Evolutionary conservation across 2,113 vertebrate genomes (phyloP), one percentile per base, ranked within the genome.

Genomic region (Tachysurus vachellii): DNA sequence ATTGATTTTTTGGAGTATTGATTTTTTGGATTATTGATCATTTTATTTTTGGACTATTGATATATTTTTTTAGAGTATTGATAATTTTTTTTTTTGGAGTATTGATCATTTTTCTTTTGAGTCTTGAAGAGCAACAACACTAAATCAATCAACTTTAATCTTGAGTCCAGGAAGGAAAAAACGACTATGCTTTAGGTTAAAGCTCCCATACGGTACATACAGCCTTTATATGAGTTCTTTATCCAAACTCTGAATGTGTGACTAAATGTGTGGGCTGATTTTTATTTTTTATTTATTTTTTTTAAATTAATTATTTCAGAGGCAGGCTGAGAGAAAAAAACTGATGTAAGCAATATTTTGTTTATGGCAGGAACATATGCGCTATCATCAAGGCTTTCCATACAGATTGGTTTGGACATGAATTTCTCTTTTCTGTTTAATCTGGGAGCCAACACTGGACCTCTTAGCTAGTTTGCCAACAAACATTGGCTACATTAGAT

Each of bases 71-170:
- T n/a, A n/a, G n/a, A n/a, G n/a, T n/a, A n/a, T n/a, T n/a, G n/a
- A n/a, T n/a, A n/a, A n/a, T n/a, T n/a, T n/a, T n/a, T n/a, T n/a
- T n/a, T n/a, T n/a, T n/a, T n/a, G n/a, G n/a, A n/a, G n/a, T n/a
- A n/a, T n/a, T n/a, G n/a, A n/a, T n/a, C n/a, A n/a, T 19, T 10
- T 71, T 42, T 86, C 79, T 83, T 83, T 61, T n/a, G 86, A 66
- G n/a, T 13, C 4, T 54, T 82, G 28, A 73, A 42, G 26, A 77
- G 71, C 84, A 85, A 26, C 16, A 80, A 19, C 42, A 80, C n/a
- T 4, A 57, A 57, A 56, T 42, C n/a, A 86, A 57, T 81, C 85
- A 80, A 47, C n/a, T n/a, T n/a, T n/a, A n/a, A n/a, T 47, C 44
- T 11, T 19, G 28, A 53, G 61, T n/a, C 14, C 16, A 11, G 28